Percentiles rank a stretch among this genome's conserved stretches.
Evolutionary conservation across 2,113 vertebrate genomes (phyloP).

Genomic region (Poeciliopsis prolifica): DNA sequence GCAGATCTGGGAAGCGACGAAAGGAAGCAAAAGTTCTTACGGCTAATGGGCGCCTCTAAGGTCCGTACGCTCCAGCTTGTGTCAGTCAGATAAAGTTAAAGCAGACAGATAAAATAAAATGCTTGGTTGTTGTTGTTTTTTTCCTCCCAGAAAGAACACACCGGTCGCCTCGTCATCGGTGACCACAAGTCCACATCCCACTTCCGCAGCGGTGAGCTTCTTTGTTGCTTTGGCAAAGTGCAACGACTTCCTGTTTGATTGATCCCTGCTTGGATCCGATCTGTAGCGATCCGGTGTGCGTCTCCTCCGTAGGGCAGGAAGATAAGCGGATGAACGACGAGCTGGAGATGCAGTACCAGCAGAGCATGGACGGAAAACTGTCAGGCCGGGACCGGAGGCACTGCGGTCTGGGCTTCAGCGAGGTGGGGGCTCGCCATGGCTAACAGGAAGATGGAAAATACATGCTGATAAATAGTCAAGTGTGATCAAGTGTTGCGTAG

Average conservation of each 20-base stretch:
- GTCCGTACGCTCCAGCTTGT: slow-evolving; percentile 35
- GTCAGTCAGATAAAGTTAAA: not conserved
- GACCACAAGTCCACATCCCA: slow-evolving; percentile 82
- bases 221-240: not conserved
- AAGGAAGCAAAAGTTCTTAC: slow-evolving; percentile 81
- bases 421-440: slow-evolving; percentile 78
- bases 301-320: slow-evolving; percentile 86
- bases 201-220: slow-evolving; percentile 75
- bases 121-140: not conserved
- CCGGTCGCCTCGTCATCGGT: slow-evolving; percentile 80
- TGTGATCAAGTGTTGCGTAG: no score
- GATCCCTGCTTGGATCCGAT: slow-evolving; percentile 27
- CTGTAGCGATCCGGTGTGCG: slow-evolving; percentile 55
- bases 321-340: slow-evolving; percentile 91
- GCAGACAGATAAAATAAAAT: not conserved
- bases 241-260: no score
- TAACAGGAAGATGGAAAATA: no score
- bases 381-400: slow-evolving; percentile 92
- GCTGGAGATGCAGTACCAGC: slow-evolving; percentile 93
- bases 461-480: no score
- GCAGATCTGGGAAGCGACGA: slow-evolving; percentile 87
- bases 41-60: slow-evolving; percentile 81
- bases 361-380: slow-evolving; percentile 93
- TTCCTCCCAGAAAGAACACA: slow-evolving; percentile 74
- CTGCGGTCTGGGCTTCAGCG: slow-evolving; percentile 93